Conservation (phyloP, 2,888 invertebrate species). For the Mystacides longicornis region DNA sequence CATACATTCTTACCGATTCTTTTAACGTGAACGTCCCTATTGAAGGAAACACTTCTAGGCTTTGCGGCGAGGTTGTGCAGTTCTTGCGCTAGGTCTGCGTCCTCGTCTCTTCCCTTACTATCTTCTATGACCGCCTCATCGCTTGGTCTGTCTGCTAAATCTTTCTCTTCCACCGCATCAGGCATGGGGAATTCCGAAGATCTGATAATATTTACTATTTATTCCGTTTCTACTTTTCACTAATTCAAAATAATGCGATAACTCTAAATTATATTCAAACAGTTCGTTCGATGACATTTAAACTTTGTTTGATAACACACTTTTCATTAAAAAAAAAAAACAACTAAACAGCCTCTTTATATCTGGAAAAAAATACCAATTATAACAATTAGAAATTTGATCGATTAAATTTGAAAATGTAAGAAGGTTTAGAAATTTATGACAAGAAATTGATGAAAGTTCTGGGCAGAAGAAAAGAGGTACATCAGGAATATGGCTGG, state of each 20-base stretch:
- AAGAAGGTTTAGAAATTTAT: too few relatives aligned
- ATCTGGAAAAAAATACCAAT: neutral
- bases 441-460: too few relatives aligned
- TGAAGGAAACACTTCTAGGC: slow-evolving; percentile 74
- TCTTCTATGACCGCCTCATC: slow-evolving; percentile 6
- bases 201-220: slow-evolving; percentile 11
- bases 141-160: slow-evolving; percentile 10
- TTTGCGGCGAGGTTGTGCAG: slow-evolving; percentile 32
- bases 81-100: neutral
- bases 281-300: neutral
- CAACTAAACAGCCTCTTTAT: neutral
- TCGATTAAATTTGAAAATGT: too few relatives aligned
- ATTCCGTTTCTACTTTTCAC: neutral
- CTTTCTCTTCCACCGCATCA: slow-evolving; percentile 21
- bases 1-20: slow-evolving; percentile 66
- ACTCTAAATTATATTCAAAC: neutral
- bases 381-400: too few relatives aligned
- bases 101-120: neutral
- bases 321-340: neutral
- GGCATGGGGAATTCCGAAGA: slow-evolving; percentile 24
- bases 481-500: too few relatives aligned
- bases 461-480: too few relatives aligned
- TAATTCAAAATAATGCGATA: neutral
- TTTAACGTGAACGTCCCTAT: slow-evolving; percentile 85
- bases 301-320: neutral